Evolutionary conservation across 2,797 vertebrate species (phyloP).

Genomic region (Argentina silus): DNA sequence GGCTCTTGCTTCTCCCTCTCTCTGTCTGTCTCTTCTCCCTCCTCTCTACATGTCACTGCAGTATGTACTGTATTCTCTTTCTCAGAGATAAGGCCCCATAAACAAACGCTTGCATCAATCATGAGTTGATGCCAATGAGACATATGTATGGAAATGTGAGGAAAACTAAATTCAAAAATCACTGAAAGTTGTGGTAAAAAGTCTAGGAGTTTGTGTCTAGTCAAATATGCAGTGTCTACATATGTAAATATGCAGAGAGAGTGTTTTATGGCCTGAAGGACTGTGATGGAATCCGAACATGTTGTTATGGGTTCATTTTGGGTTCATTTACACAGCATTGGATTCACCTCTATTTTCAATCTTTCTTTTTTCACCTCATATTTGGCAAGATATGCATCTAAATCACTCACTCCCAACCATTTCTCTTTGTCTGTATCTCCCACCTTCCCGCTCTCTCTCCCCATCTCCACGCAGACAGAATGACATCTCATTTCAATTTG

Average conservation of each 20-base stretch:
- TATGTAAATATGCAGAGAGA: too few relatives aligned
- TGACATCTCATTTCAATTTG: conserved; percentile 67
- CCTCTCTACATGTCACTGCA: not conserved
- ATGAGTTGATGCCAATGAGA: not conserved
- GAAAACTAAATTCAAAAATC: not conserved
- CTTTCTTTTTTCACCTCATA: conserved; percentile 29
- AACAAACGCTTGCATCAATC: too few relatives aligned
- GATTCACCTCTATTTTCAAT: conserved; percentile 38
- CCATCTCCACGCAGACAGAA: conserved; percentile 42
- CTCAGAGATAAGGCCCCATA: too few relatives aligned
- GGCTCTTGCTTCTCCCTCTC: conserved; percentile 10
- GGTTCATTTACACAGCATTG: conserved; percentile 39
- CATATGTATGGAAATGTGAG: too few relatives aligned
- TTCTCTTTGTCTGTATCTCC: conserved; percentile 42
- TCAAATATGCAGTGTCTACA: too few relatives aligned
- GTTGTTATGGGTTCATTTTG: conserved; percentile 17
- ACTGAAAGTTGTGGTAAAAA: not conserved
- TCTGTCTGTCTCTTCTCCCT: not conserved
- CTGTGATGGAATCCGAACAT: not conserved
- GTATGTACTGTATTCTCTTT: not conserved
- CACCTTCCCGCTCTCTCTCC: conserved; percentile 19
- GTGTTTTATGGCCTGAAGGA: not conserved
- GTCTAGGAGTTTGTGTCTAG: not conserved
- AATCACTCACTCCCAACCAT: conserved; percentile 22
- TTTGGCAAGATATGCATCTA: conserved; percentile 30